phyloP scores from a whole-genome alignment of 2,888 invertebrate genomes.

The Limnephilus auricula region DNA sequence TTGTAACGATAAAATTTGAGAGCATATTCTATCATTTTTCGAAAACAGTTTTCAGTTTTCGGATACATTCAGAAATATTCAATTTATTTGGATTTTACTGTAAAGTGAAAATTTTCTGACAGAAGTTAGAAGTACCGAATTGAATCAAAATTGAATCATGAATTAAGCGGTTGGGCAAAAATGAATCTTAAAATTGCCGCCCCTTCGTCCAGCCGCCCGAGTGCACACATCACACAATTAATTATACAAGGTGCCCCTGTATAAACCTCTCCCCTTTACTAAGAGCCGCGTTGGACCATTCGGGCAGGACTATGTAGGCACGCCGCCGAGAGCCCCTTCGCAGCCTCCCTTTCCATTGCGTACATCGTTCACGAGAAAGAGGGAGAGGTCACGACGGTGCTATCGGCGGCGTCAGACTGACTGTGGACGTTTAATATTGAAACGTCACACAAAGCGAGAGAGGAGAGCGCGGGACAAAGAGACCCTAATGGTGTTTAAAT shows the following conservation, averaged over 20 bases:
- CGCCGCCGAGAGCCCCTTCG: not conserved
- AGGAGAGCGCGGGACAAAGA: not conserved
- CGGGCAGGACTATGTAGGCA: not conserved
- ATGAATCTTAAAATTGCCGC: no score
- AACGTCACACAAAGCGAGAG: slow-evolving; percentile 1
- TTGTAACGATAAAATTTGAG: no score
- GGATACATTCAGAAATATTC: no score
- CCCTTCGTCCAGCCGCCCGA: not conserved
- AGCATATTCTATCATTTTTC: no score
- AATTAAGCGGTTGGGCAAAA: no score
- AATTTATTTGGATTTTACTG: no score
- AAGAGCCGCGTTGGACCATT: not conserved
- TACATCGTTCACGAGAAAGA: not conserved
- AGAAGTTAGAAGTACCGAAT: no score
- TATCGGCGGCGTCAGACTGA: not conserved
- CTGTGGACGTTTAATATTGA: not conserved
- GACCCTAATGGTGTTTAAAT: slow-evolving; percentile 39
- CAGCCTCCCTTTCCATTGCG: not conserved
- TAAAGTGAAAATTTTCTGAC: no score
- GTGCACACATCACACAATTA: not conserved
- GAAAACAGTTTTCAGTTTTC: no score
- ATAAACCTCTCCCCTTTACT: not conserved
- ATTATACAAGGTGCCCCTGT: not conserved
- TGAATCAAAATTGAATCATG: no score
- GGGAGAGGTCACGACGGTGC: not conserved